phyloP scores from a whole-genome alignment of 92 coral and sea anemone species.

The Actinostola sp. region DNA sequence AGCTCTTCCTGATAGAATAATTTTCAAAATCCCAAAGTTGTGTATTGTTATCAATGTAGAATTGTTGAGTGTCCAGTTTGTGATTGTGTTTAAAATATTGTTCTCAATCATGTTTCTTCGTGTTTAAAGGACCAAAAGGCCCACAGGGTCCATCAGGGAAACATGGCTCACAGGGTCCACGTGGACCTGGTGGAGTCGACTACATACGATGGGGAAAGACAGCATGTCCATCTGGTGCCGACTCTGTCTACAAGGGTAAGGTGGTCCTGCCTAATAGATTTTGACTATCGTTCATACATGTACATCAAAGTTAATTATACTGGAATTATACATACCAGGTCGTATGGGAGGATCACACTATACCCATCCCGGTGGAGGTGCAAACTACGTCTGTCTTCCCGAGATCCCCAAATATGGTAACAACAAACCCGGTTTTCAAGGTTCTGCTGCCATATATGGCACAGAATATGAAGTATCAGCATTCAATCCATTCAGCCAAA shows the following conservation, averaged over 20 bases:
- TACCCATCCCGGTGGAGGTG: constrained; percentile 52
- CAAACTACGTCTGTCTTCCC: constrained; percentile 65
- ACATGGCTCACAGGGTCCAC: constrained; percentile 17
- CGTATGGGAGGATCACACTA: constrained; percentile 31
- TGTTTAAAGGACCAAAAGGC: constrained; percentile 14
- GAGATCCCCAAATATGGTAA: constrained; percentile 47
- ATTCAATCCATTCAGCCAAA: constrained; percentile 42
- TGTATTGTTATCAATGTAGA: no score
- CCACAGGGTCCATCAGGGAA: background rate
- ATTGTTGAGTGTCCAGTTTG: background rate
- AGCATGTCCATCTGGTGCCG: constrained; percentile 41
- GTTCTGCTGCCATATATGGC: constrained; percentile 39
- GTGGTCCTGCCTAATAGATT: no score
- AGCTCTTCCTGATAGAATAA: no score
- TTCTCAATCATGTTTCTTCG: background rate
- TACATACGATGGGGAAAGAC: constrained; percentile 69
- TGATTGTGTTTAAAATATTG: background rate
- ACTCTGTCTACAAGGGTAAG: constrained; percentile 45
- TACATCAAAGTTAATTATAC: background rate
- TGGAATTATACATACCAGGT: constrained; percentile 33
- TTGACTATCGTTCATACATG: background rate
- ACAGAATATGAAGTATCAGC: constrained; percentile 49
- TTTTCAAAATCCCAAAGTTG: no score
- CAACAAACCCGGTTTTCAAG: constrained; percentile 41
- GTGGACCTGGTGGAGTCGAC: constrained; percentile 46